A percentile compares a stretch with the other conserved stretches of the same genome.
Evolutionary conservation across 2,113 vertebrate species (phyloP).

Genomic region (Anarhynchus alexandrinus): DNA sequence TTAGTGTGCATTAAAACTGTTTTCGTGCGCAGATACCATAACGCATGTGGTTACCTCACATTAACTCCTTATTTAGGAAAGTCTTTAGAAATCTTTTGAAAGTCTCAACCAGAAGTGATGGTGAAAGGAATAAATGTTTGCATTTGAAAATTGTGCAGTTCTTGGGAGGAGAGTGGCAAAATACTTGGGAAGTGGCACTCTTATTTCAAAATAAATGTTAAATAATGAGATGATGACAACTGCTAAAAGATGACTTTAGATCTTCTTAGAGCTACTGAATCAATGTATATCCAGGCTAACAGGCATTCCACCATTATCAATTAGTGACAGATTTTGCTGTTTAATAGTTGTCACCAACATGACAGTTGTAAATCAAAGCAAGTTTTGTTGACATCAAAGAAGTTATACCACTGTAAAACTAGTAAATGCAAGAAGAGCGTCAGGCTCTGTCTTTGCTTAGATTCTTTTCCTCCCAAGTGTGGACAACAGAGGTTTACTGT

Average conservation of each 20-base stretch:
- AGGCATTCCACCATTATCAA: background rate
- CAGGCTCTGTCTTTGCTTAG: background rate
- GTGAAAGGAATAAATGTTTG: background rate
- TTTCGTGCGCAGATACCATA: background rate
- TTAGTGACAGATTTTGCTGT: background rate
- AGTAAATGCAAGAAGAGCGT: background rate
- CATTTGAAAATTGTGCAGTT: background rate
- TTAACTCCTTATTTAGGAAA: background rate
- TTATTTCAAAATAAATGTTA: background rate
- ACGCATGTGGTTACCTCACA: background rate
- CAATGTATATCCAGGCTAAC: background rate
- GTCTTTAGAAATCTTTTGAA: background rate
- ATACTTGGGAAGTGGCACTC: background rate
- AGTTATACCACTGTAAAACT: background rate
- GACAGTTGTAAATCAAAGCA: background rate
- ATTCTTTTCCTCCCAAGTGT: background rate
- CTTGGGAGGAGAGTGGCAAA: background rate
- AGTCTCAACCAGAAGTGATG: background rate
- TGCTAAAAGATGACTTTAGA: background rate
- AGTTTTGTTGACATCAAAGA: background rate
- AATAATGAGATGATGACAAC: background rate
- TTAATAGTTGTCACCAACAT: background rate
- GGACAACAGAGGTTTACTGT: background rate
- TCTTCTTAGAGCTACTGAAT: background rate
- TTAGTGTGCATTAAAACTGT: background rate